Conservation (phyloP, 1,140 invertebrate species). For the Drosophila parvula region DNA sequence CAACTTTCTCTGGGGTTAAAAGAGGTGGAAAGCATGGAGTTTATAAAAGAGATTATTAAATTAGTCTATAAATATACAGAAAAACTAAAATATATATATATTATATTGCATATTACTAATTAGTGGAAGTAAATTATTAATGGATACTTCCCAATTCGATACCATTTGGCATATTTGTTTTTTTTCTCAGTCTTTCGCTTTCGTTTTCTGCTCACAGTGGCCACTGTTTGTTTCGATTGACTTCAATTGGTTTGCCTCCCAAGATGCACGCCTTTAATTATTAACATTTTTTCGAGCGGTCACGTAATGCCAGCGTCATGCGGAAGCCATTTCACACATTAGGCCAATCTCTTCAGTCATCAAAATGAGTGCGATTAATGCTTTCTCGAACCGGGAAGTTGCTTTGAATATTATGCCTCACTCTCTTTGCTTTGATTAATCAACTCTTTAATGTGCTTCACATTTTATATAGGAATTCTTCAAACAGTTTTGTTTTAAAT, state of each 20-base stretch:
- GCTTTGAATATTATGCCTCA: neutral
- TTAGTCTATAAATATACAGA: neutral
- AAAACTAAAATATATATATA: neutral
- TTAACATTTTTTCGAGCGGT: slow-evolving; percentile 35
- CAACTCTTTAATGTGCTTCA: slow-evolving; percentile 9
- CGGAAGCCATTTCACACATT: slow-evolving; percentile 33
- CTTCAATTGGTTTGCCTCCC: slow-evolving; percentile 46
- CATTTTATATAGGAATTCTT: neutral
- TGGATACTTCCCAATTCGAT: neutral
- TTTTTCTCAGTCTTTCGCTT: slow-evolving; percentile 10
- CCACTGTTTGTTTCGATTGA: slow-evolving; percentile 37
- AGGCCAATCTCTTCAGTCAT: slow-evolving; percentile 39
- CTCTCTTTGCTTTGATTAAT: slow-evolving; percentile 6
- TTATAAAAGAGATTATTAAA: neutral
- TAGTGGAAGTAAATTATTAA: neutral
- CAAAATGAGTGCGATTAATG: slow-evolving; percentile 24
- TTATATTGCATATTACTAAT: too few species aligned
- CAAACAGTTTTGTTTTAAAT: slow-evolving; percentile 1
- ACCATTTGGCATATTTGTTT: neutral
- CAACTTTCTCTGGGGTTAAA: too few species aligned
- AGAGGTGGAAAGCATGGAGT: neutral
- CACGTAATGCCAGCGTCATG: slow-evolving; percentile 47
- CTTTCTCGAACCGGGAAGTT: slow-evolving; percentile 20
- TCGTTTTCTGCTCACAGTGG: slow-evolving; percentile 28
- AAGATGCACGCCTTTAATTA: slow-evolving; percentile 51